Conservation (phyloP, 2,797 vertebrate species). For the Synanceia verrucosa region DNA sequence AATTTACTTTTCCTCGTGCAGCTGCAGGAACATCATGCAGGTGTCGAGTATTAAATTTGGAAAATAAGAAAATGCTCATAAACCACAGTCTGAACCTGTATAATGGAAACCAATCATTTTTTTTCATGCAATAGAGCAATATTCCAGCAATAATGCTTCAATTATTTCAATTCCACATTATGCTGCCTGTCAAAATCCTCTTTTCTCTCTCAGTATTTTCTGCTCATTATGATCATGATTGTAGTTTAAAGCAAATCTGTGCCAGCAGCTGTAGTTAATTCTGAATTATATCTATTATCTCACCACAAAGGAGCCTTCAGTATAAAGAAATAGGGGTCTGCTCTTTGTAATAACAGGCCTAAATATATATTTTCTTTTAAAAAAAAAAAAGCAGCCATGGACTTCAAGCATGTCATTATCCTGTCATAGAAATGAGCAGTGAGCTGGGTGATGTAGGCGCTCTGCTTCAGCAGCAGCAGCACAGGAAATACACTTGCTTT, state of each 20-base stretch:
- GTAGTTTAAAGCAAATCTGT: not conserved
- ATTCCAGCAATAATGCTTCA: no score
- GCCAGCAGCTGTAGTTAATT: not conserved
- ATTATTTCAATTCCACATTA: no score
- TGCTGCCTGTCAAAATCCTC: no score
- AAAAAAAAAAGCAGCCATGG: constrained; percentile 19
- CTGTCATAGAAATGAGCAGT: constrained; percentile 18
- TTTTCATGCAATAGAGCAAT: no score
- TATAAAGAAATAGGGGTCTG: not conserved
- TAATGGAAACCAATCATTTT: not conserved
- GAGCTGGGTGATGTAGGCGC: no score
- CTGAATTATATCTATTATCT: constrained; percentile 3
- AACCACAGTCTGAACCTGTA: not conserved
- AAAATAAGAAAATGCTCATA: not conserved
- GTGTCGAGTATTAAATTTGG: not conserved
- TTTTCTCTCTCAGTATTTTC: no score
- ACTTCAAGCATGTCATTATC: constrained; percentile 19
- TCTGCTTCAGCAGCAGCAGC: no score
- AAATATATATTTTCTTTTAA: constrained; percentile 7
- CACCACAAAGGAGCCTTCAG: not conserved
- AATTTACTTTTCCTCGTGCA: not conserved
- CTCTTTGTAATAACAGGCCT: constrained; percentile 8
- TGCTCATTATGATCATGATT: not conserved
- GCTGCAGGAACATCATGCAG: not conserved
- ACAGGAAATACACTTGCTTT: no score